Percentiles rank a stretch among this genome's conserved stretches.
phyloP scores from a whole-genome alignment of 2,888 invertebrate genomes.

The Nasonia oneida region DNA sequence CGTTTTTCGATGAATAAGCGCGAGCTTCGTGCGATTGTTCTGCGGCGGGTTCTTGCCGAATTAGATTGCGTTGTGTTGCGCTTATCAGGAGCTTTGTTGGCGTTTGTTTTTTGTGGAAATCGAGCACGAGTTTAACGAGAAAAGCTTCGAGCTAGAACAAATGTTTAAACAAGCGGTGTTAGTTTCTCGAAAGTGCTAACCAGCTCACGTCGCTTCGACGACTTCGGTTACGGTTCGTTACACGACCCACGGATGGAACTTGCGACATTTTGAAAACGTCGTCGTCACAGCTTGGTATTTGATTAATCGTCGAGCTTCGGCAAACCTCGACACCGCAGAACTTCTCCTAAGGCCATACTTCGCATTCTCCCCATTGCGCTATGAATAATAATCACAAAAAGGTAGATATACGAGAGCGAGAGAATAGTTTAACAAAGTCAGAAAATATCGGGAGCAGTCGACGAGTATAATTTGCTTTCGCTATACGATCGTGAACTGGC shows the following conservation, averaged over 20 bases:
- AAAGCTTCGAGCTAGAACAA: no score
- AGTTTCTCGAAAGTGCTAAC: not conserved
- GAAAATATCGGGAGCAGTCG: not conserved
- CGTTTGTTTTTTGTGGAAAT: no score
- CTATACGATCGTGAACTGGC: not conserved
- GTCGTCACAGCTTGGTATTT: not conserved
- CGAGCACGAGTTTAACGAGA: no score
- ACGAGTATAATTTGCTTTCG: conserved; percentile 31
- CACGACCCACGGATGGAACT: not conserved
- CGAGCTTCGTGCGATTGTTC: not conserved
- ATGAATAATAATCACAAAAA: not conserved
- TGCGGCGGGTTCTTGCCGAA: not conserved
- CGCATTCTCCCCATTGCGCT: not conserved
- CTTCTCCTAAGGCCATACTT: not conserved
- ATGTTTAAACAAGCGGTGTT: no score
- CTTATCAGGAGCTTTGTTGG: not conserved
- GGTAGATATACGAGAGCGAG: not conserved
- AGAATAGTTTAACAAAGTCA: not conserved
- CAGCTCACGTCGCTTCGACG: not conserved
- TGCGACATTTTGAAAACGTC: not conserved
- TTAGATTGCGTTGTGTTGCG: not conserved
- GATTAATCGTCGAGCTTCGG: conserved; percentile 22
- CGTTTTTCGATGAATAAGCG: conserved; percentile 21
- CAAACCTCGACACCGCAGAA: not conserved
- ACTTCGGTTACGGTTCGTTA: not conserved